These are phyloP conservation scores for Drosophila subpulchrella DNA, from an alignment of 1,140 invertebrate species.

Conservation along the genomic window DNA sequence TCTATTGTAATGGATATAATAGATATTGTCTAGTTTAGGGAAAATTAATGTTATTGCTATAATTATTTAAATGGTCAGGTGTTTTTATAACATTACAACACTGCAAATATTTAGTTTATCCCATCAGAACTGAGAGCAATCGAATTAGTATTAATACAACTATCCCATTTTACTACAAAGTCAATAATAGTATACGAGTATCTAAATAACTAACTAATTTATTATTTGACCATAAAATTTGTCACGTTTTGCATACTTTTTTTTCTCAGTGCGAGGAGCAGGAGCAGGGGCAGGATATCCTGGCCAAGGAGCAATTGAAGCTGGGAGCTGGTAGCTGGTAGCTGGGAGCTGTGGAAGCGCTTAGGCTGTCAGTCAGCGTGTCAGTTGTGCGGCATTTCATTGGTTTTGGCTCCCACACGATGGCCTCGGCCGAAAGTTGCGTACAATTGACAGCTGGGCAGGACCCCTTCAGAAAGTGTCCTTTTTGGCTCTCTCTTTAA, in stretches of 20 bases:
- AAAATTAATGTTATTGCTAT: too few species aligned
- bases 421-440: constrained; percentile 36
- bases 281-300: constrained; percentile 1
- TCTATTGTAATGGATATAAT: too few species aligned
- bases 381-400: constrained; percentile 55
- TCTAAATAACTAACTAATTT: too few species aligned
- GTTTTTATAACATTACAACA: too few species aligned
- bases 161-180: too few species aligned
- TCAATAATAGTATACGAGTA: too few species aligned
- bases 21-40: too few species aligned
- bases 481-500: constrained; percentile 23
- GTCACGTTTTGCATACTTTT: neutral
- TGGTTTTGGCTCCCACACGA: constrained; percentile 35
- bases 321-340: constrained; percentile 19
- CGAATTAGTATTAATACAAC: too few species aligned
- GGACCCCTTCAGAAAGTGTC: constrained; percentile 22
- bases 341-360: constrained; percentile 33
- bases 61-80: too few species aligned
- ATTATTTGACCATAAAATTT: too few species aligned
- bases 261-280: neutral
- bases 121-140: too few species aligned
- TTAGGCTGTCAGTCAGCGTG: constrained; percentile 67
- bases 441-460: constrained; percentile 43
- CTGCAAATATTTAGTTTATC: too few species aligned
- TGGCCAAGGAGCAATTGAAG: constrained; percentile 8